Evolutionary conservation across 2,797 vertebrate genomes (phyloP), one percentile per base, ranked within the genome.

Genomic region (Lagodon rhomboides): DNA sequence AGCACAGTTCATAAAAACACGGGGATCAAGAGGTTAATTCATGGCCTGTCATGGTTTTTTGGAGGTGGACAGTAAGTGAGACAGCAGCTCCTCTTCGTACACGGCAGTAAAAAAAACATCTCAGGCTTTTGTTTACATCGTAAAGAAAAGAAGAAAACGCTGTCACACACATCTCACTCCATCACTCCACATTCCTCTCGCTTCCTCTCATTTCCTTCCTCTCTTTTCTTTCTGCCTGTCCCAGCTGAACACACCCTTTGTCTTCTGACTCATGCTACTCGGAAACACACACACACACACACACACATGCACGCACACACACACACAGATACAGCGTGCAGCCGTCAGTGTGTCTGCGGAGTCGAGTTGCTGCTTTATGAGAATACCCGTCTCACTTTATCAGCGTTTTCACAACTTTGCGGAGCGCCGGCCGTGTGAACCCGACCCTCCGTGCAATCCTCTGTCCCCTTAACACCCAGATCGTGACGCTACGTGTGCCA

Each of bases 221-320:
- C 59, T 75, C 72, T 70, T 70, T 25, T 34, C 50, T 72, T 38
- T 69, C 15, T 75, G 67, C 77, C 73, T 85, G 82, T 87, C 80
- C 82, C 83, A 76, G 34, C 70, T 77, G 79, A 91, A 93, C 80
- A 87, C 83, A 82, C 78, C 81, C 77, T 77, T 85, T 82, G 68
- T 84, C 72, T 61, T 85, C 63, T 85, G 87, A 84, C 66, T 87
- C 82, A 87, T 60, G 43, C 53, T 68, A 46, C 47, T 63, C 3
- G 68, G 88, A 85, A 73, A 60, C 46, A 61, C 17, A 51, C 56
- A 51, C 41, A 66, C 23, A 18, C 58, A n/a, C 58, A 61, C 54
- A 16, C 30, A 68, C n/a, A 16, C 49, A 67, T 23, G 55, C 58
- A 44, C 71, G 61, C 79, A 67, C 67, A 54, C 68, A 47, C 17